Evolutionary conservation across 2,888 invertebrate species (phyloP), one percentile per base, ranked within the genome.

Genomic region (Oscheius onirici): DNA sequence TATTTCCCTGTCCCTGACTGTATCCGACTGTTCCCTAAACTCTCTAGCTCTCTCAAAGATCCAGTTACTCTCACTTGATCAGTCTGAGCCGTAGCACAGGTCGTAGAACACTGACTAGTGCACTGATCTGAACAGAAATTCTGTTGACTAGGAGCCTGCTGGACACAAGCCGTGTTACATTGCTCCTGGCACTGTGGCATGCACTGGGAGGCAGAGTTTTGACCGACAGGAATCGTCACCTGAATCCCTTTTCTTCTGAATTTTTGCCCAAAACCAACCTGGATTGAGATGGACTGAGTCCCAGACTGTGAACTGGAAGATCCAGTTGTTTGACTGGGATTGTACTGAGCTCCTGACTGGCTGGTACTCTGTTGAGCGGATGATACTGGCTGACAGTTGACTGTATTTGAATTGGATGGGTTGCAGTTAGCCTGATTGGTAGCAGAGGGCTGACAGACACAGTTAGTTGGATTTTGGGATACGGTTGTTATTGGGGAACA

Each of bases 391-490:
- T 69, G 60, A 20, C 34, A 34, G 34, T 34, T 34, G 5, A 34
- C 34, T 34, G 34, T 34, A 34, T 34, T 20, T 10, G 49, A 49
- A n/a, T 67, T 26, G 67, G 43, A 51, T 60, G 76, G 22, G 69
- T 60, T 17, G 17, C 20, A 58, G 69, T 72, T 65, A 46, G 71
- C 26, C 61, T 34, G 34, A 20, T 8, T 22, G 72, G 67, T 69
- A 72, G 60, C 71, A 73, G 40, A 5, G 63, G 76, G 76, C 63
- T 77, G 77, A 71, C 77, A 77, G 54, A 73, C 70, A 74, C 77
- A 77, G 24, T 71, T 72, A 55, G 65, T 71, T 52, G 74, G 70
- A 8, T 52, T 65, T 15, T 43, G 52, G 8, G 70, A 17, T 43
- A 69, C 71, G 43, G 61, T 51, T 69, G 69, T 71, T 49, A 43